Base-by-base conservation (phyloP, 2,797 vertebrate genomes). In the Eidolon dupreanum region DNA sequence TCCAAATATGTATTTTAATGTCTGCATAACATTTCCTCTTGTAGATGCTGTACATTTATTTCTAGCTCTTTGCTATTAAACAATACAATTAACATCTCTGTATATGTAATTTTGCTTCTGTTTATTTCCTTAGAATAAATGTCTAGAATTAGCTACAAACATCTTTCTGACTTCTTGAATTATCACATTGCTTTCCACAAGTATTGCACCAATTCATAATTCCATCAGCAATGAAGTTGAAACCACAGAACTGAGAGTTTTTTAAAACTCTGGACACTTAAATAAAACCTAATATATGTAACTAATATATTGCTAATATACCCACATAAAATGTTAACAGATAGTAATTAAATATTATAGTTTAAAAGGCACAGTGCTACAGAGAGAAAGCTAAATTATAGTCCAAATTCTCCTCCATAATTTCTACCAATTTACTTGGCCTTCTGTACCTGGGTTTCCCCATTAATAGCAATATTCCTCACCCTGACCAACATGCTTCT, bases 181-280 rank as follows among this genome's bases (percentile, higher is more conserved):
- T 66, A 43, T 41, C 46, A 95, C 38, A 83, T 26, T 71, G 38
- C 55, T 73, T 88, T 92, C 57, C 79, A 85, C 73, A 68, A 85
- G 61, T 31, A 88, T 15, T 94, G 55, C 11, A 75, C 17, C 43
- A 92, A 81, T 92, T 75, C 6, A 33, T 81, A 71, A 75, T 63
- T 74, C 41, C 11, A 92, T 71, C 73, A 92, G 20, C 53, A 94
- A 94, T 65, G 28, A 74, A 89, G n/a, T 65, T 86, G 81, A 93
- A 36, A 59, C 79, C 65, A 53, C 28, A 57, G 17, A 79, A 84
- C 49, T 51, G 9, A n/a, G 17, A 75, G 0, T 57, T 83, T 85
- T 87, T 49, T 55, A 31, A 93, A 95, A 53, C 55, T 73, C 49
- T 66, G 33, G n/a, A 36, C 65, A 87, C 17, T 78, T 51, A 95